Percentiles rank a stretch among this genome's conserved stretches.
phyloP scores from a whole-genome alignment of 2,888 invertebrate genomes.

The Cheilosia variabilis region DNA sequence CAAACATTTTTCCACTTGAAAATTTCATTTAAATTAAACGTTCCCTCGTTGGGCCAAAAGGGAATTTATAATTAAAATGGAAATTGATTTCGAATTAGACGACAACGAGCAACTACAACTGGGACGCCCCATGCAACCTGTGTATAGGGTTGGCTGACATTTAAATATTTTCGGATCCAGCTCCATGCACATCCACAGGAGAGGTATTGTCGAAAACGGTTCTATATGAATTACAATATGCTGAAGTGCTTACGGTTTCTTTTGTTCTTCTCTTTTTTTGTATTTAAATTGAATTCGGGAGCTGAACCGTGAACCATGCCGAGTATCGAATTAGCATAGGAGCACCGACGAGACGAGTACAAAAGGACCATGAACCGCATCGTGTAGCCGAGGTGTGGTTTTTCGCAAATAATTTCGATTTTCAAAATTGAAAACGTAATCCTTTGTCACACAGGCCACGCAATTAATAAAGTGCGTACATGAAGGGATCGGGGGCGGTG shows the following conservation, averaged over 20 bases:
- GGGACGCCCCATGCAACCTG: slow-evolving; percentile 26
- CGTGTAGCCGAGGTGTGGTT: slow-evolving; percentile 46
- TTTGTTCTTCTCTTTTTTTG: background rate
- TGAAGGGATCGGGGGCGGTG: slow-evolving; percentile 1
- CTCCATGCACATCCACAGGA: background rate
- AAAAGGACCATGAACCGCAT: slow-evolving; percentile 31
- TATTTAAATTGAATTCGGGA: slow-evolving; percentile 35
- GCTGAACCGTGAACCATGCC: slow-evolving; percentile 16
- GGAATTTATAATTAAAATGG: slow-evolving; percentile 74
- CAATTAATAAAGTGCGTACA: slow-evolving; percentile 60
- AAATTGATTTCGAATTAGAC: slow-evolving; percentile 72
- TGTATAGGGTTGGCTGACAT: slow-evolving; percentile 1
- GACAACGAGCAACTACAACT: slow-evolving; percentile 14
- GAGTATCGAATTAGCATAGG: slow-evolving; percentile 49
- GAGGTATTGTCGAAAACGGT: slow-evolving; percentile 26
- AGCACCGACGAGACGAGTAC: background rate
- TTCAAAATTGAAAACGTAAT: slow-evolving; percentile 71
- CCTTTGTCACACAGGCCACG: slow-evolving; percentile 59
- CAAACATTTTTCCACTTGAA: slow-evolving; percentile 73
- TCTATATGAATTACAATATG: slow-evolving; percentile 55
- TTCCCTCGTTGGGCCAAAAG: slow-evolving; percentile 49
- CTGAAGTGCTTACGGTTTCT: slow-evolving; percentile 13
- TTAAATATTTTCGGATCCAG: slow-evolving; percentile 37
- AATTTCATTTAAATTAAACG: slow-evolving; percentile 74
- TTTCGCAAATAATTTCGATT: slow-evolving; percentile 66